Percentiles rank a stretch among this genome's conserved stretches.
phyloP scores from a whole-genome alignment of 2,888 invertebrate species.

The Chrysopilus asiliformis region DNA sequence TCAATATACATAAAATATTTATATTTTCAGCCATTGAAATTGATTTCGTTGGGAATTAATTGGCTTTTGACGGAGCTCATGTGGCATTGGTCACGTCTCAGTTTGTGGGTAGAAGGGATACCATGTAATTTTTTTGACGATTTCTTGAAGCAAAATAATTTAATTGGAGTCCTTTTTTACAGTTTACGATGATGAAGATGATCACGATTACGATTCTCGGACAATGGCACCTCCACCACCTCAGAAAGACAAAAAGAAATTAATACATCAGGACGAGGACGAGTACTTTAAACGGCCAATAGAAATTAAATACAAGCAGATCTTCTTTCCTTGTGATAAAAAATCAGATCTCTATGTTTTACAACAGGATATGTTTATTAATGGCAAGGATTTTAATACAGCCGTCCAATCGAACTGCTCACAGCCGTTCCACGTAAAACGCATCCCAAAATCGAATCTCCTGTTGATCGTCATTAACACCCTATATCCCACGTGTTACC shows the following conservation, averaged over 20 bases:
- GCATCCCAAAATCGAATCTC: conserved; percentile 65
- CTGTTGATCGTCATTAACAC: conserved; percentile 59
- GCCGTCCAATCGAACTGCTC: conserved; percentile 36
- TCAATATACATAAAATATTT: not conserved
- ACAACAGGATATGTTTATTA: conserved; percentile 43
- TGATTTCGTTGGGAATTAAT: conserved; percentile 30
- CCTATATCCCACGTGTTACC: conserved; percentile 37
- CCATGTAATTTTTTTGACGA: conserved; percentile 33
- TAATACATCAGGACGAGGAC: conserved; percentile 30
- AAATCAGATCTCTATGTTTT: conserved; percentile 54
- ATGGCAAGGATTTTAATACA: conserved; percentile 29
- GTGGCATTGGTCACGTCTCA: conserved; percentile 29
- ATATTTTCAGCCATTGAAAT: conserved; percentile 34
- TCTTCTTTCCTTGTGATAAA: conserved; percentile 54
- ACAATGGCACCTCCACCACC: conserved; percentile 19
- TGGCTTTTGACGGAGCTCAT: conserved; percentile 36
- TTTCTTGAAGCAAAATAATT: no score
- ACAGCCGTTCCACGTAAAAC: conserved; percentile 54
- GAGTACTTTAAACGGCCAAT: conserved; percentile 31
- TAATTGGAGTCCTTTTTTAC: conserved; percentile 17
- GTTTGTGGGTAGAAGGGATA: conserved; percentile 31
- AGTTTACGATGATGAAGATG: conserved; percentile 36
- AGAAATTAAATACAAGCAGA: conserved; percentile 22
- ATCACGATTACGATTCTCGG: conserved; percentile 36
- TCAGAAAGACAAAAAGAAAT: conserved; percentile 21